Evolutionary conservation across 2,113 vertebrate species (phyloP), one percentile per base, ranked within the genome.

Genomic region (Epinephelus cyanopodus): DNA sequence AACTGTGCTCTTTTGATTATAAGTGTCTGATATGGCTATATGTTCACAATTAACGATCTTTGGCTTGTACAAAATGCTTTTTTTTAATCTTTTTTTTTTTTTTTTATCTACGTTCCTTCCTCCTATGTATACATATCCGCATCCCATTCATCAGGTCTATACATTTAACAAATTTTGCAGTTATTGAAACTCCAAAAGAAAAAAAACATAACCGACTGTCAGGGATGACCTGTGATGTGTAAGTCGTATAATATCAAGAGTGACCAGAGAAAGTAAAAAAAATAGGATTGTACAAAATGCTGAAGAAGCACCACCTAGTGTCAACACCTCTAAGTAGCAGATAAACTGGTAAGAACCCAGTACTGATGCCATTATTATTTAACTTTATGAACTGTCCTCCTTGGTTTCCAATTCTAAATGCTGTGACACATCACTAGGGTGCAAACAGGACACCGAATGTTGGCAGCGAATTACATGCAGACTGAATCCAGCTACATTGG

Each of bases 271-370:
- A n/a, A n/a, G n/a, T 29, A 29, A 29, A 29, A 29, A 29, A 29
- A 29, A 29, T 57, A 42, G 52, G 3, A 27, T 17, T 6, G 8
- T 1, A 39, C 15, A 66, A 21, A 23, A 50, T 6, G 6, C 56
- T 29, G 15, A 18, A 27, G 11, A 72, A 65, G 48, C 80, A 45
- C 76, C 72, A 33, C 61, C 63, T 83, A 63, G 65, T 61, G 81
- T 48, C 65, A n/a, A 7, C 8, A 27, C 3, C 27, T 2, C 11
- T 37, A 23, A 76, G 53, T 18, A 23, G 42, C 6, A 63, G 18
- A 47, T 25, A 58, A 12, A 53, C 11, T 29, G n/a, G 10, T 19
- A 45, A 23, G 33, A 54, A 39, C 47, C 0, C 8, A 5, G n/a
- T 11, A 19, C 18, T 23, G 29, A 54, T 47, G 3, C 14, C 1